Percentiles rank a stretch among this genome's conserved stretches.
Conservation (phyloP, 2,113 vertebrate genomes). For the Bagarius yarrelli region DNA sequence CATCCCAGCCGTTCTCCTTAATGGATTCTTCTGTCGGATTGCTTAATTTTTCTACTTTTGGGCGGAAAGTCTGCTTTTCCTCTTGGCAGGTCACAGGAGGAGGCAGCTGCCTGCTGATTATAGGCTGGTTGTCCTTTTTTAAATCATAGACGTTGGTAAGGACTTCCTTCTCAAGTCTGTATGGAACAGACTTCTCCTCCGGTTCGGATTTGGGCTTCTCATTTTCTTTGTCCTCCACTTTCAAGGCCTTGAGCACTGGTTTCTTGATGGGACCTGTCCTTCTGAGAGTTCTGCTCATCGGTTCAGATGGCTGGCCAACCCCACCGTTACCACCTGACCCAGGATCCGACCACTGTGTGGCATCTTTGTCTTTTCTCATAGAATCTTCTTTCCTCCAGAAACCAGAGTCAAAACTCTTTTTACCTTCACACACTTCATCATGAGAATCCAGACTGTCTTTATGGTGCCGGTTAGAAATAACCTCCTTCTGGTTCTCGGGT, state of each 20-base stretch:
- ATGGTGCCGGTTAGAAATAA: conserved; percentile 66
- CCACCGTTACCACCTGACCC: conserved; percentile 66
- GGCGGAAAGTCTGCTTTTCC: conserved; percentile 69
- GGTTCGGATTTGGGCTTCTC: conserved; percentile 86
- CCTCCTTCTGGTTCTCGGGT: conserved; percentile 71
- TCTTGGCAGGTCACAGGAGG: conserved; percentile 57
- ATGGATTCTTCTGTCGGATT: conserved; percentile 71
- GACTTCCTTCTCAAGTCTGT: conserved; percentile 77
- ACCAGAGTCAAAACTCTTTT: conserved; percentile 67
- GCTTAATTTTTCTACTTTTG: conserved; percentile 67
- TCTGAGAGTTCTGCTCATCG: conserved; percentile 74
- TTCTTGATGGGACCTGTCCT: conserved; percentile 95
- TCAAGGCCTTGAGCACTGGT: conserved; percentile 94
- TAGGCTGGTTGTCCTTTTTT: conserved; percentile 73
- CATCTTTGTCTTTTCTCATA: conserved; percentile 65
- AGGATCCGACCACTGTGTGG: conserved; percentile 78
- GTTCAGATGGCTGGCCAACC: conserved; percentile 77
- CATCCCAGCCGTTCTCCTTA: conserved; percentile 77
- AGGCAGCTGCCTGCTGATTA: conserved; percentile 64
- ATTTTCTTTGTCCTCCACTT: conserved; percentile 95
- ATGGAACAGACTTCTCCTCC: conserved; percentile 73
- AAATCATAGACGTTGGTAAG: conserved; percentile 70
- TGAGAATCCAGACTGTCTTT: conserved; percentile 69
- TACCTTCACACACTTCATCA: conserved; percentile 64
- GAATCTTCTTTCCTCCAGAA: conserved; percentile 82